Base-by-base conservation (phyloP, 2,888 invertebrate genomes). In the Achlya flavicornis region DNA sequence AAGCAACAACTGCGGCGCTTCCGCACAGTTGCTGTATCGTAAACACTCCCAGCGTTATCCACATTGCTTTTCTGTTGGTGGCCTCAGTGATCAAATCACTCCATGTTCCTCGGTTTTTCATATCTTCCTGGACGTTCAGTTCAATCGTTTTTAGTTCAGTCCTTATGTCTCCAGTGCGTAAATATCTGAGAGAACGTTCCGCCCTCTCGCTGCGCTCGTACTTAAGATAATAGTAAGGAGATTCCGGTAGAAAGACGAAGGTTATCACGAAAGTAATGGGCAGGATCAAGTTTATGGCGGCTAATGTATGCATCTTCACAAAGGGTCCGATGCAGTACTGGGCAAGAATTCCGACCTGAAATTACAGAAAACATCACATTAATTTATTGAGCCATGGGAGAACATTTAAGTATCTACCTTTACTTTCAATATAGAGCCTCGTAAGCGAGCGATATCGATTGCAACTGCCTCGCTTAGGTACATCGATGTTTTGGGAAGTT, bases 201-300 rank as follows among this genome's bases (percentile, higher is more conserved):
- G 96, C 96, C 75, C 94, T 94, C 66, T 93, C 89, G 65, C 90
- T 92, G 69, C 94, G 90, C 73, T 93, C 94, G 69, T 93, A 94
- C 76, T 93, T 91, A 68, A 94, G 84, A 73, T 94, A 92, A 81
- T 92, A 95, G 74, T 95, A 94, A 16, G 96, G 96, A 70, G 95
- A 95, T 89, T 97, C 96, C n/a, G 96, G 96, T 82, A 96, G 92
- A 79, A 94, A 94, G 46, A 94, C 84, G 81, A 96, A 95, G 19
- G 93, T 86, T 16, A 95, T 63, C 35, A 95, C 84, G 76, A 95
- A 95, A 48, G 94, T 73, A 46, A 95, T 83, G 12, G 96, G 95
- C 63, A 95, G 88, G 69, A 94, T 81, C 72, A 95, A 87, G 79
- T 95, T 95, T 80, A 95, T 92, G 64, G 88, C 88, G 63, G 95